phyloP scores from a whole-genome alignment of 2,888 invertebrate species.

The Malthinus seriepunctatus region DNA sequence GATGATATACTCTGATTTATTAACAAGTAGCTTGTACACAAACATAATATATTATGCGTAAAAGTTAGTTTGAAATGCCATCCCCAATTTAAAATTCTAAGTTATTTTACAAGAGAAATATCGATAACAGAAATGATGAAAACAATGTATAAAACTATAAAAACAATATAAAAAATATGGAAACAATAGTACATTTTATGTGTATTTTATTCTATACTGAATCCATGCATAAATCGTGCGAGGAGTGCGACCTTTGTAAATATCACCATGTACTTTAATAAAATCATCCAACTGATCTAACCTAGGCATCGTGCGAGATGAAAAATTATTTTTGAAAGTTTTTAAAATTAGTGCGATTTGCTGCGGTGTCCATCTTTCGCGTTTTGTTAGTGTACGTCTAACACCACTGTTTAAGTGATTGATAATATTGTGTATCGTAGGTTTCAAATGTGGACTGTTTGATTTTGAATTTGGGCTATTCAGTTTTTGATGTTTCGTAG shows the following conservation, averaged over 20 bases:
- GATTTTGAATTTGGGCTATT: not conserved
- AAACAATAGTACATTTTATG: too few species aligned
- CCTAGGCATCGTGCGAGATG: not conserved
- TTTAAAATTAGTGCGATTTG: not conserved
- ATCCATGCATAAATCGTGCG: not conserved
- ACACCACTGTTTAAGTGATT: not conserved
- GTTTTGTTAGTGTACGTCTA: not conserved
- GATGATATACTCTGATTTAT: too few species aligned
- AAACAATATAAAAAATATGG: too few species aligned
- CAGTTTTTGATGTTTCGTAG: not conserved
- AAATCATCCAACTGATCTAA: not conserved
- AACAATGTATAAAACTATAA: too few species aligned
- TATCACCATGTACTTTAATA: not conserved
- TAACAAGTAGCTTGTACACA: too few species aligned
- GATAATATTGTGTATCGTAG: not conserved
- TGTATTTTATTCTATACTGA: not conserved
- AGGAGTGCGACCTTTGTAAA: not conserved
- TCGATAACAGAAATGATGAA: too few species aligned
- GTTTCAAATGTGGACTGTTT: not conserved
- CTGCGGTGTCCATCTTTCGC: not conserved
- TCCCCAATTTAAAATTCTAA: too few species aligned
- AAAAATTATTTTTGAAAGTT: not conserved
- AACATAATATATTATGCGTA: too few species aligned
- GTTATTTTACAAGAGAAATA: too few species aligned
- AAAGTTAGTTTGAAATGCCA: too few species aligned